phyloP scores from a whole-genome alignment of 1,140 invertebrate genomes.

The Drosophila bocki region DNA sequence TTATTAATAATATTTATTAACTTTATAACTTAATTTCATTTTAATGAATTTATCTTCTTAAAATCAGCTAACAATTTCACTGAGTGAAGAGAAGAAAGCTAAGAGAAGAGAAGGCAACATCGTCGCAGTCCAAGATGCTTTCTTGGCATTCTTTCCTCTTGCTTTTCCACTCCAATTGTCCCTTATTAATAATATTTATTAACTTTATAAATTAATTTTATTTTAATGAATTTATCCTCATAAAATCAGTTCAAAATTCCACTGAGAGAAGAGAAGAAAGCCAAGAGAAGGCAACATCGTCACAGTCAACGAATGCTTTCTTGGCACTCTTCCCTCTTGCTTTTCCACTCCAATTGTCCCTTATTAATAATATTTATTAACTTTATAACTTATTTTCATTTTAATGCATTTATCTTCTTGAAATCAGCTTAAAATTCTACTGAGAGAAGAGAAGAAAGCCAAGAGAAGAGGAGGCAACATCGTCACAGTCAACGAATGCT shows the following conservation, averaged over 20 bases:
- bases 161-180: too few relatives aligned
- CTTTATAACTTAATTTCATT: not conserved
- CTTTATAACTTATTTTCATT: not conserved
- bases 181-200: not conserved
- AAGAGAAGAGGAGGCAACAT: not conserved
- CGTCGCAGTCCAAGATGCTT: not conserved
- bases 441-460: not conserved
- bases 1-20: constrained; percentile 2
- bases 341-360: not conserved
- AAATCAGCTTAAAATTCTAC: not conserved
- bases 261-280: not conserved
- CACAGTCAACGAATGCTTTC: not conserved
- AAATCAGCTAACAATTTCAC: not conserved
- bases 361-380: constrained; percentile 2
- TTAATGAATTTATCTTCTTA: not conserved
- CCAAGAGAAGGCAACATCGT: not conserved
- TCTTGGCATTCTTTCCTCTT: not conserved
- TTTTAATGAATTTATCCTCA: not conserved
- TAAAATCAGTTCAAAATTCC: not conserved
- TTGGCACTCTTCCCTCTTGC: not conserved
- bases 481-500: not conserved
- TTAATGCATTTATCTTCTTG: not conserved
- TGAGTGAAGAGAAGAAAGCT: not conserved
- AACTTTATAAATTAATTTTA: not conserved
- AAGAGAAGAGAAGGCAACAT: not conserved